phyloP scores from a whole-genome alignment of 2,797 vertebrate genomes.

The Parauchenoglanis ngamensis region DNA sequence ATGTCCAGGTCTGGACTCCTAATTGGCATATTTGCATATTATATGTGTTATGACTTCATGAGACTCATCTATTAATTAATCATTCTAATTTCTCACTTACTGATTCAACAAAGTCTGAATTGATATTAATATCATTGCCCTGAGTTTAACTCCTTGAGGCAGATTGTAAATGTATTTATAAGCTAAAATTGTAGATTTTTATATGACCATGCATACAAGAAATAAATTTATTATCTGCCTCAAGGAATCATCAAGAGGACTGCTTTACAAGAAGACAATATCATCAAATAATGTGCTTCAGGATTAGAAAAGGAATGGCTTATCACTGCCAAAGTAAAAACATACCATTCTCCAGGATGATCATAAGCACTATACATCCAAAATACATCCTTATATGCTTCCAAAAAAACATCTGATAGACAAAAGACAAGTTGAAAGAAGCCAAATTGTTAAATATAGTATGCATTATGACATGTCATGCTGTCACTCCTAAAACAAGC shows the following conservation, averaged over 20 bases:
- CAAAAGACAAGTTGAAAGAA: not conserved
- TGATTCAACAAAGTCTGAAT: not conserved
- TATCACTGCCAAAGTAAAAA: not conserved
- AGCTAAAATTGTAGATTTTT: not conserved
- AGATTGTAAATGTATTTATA: not conserved
- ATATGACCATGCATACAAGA: not conserved
- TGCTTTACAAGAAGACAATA: not conserved
- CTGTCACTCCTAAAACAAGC: not conserved
- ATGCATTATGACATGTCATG: no score
- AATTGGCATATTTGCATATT: not conserved
- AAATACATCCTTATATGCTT: constrained; percentile 20
- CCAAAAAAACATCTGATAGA: constrained; percentile 31
- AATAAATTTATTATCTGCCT: not conserved
- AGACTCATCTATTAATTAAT: not conserved
- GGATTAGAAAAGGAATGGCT: not conserved
- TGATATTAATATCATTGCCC: not conserved
- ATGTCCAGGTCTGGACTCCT: constrained; percentile 65
- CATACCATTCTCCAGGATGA: constrained; percentile 40
- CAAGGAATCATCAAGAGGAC: not conserved
- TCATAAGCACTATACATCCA: constrained; percentile 26
- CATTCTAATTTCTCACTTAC: not conserved
- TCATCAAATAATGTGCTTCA: not conserved
- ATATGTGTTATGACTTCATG: not conserved
- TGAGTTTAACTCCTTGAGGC: not conserved
- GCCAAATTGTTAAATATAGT: not conserved